Base-by-base conservation (phyloP, 1,140 invertebrate species). In the Charaxes varanes region DNA sequence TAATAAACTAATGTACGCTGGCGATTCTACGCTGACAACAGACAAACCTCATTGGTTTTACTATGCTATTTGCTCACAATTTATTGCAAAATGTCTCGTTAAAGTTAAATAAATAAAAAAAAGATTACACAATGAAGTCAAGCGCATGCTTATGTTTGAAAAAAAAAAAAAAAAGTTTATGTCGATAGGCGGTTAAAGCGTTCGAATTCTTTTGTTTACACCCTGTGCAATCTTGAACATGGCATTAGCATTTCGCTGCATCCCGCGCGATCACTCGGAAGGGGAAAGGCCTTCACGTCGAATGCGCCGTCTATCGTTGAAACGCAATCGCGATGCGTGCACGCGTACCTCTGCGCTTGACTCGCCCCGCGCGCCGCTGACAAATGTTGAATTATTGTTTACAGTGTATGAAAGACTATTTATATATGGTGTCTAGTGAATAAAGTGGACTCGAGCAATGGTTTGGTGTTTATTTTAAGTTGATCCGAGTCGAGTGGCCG, bases 251-350 rank as follows among this genome's bases (percentile, higher is more conserved):
- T 77, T n/a, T 69, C 58, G 53, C 65, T 78, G 77, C 72, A 81
- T 81, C 73, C 63, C 67, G 65, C 60, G 57, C 67, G 74, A 69
- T 70, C 68, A 73, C 61, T 76, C 76, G 70, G 70, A 76, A 76
- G 76, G 73, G 77, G 71, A 72, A 70, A 70, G 69, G 66, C 71
- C 64, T 69, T 79, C 73, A 69, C 59, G 61, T 57, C 55, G 49
- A 33, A 41, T 43, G 61, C 54, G n/a, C 53, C 60, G 64, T 70
- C 73, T 78, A 66, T 78, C 68, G 71, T 57, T 56, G 43, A 61
- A 55, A 57, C 57, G 76, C 62, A 35, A 77, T 72, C 73, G 41
- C 48, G 54, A 67, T 62, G 72, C 71, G 71, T 53, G 65, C 73
- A 74, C 72, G 69, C 53, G 46, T 53, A 38, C 49, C 57, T 54